phyloP scores from a whole-genome alignment of 2,797 vertebrate genomes.

The Coregonus suidteri region DNA sequence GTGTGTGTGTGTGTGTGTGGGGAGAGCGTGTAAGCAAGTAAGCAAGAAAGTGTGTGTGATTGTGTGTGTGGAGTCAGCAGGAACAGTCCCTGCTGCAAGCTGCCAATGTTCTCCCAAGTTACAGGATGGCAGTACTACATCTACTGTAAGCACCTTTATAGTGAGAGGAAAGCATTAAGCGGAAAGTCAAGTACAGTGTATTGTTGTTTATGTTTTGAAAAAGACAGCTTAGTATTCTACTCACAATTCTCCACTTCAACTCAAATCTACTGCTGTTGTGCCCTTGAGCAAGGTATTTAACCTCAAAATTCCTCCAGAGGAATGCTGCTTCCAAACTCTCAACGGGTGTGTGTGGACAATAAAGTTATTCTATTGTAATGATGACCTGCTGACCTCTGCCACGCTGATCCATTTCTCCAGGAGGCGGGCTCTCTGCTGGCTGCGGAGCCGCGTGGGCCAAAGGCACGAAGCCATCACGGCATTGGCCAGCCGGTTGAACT shows the following conservation, averaged over 20 bases:
- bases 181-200: neutral
- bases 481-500: slow-evolving; percentile 89
- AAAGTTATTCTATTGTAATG: neutral
- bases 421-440: slow-evolving; percentile 84
- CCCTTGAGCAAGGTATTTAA: neutral
- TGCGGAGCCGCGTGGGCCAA: slow-evolving; percentile 77
- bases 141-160: neutral
- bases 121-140: neutral
- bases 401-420: slow-evolving; percentile 93
- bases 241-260: neutral
- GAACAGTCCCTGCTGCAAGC: slow-evolving; percentile 15
- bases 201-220: neutral
- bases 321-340: neutral
- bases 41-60: neutral
- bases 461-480: slow-evolving; percentile 86
- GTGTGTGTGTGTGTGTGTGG: neutral
- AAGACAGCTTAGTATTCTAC: neutral
- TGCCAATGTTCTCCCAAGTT: neutral
- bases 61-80: slow-evolving; percentile 10
- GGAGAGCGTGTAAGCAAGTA: neutral
- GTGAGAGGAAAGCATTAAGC: neutral
- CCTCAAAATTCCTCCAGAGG: neutral
- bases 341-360: neutral
- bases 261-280: neutral
- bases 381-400: slow-evolving; percentile 77